Conservation (phyloP, 2,113 vertebrate genomes). For the Malurus cyaneus region DNA sequence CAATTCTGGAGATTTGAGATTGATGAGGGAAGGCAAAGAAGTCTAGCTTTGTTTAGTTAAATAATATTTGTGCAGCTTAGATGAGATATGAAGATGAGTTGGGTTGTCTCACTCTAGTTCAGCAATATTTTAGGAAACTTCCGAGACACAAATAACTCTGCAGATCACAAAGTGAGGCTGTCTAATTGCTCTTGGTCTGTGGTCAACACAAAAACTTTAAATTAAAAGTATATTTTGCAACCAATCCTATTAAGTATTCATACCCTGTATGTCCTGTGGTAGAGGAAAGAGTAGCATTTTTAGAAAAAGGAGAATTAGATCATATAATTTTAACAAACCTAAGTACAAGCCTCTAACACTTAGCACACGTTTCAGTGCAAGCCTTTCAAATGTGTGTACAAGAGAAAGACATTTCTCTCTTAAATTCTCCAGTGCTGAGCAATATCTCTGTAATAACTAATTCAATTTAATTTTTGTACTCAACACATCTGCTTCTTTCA, state of each 20-base stretch:
- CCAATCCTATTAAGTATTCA: background rate
- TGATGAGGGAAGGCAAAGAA: background rate
- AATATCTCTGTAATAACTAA: conserved; percentile 8
- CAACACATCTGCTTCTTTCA: conserved; percentile 52
- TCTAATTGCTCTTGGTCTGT: background rate
- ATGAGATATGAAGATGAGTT: background rate
- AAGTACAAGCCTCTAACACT: background rate
- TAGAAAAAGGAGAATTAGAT: background rate
- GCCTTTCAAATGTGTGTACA: background rate
- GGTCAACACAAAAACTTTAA: background rate
- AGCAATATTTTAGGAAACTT: conserved; percentile 23
- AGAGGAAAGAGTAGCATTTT: background rate
- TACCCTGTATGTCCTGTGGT: background rate
- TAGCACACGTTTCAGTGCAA: background rate
- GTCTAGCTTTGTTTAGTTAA: background rate
- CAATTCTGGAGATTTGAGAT: background rate
- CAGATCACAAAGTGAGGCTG: background rate
- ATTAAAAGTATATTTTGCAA: conserved; percentile 1
- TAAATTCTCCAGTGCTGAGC: background rate
- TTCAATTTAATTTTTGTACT: background rate
- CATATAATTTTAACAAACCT: background rate
- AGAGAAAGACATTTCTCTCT: background rate
- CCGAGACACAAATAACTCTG: conserved; percentile 5
- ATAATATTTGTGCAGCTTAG: background rate
- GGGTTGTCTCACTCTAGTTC: background rate